Evolutionary conservation across 2,797 vertebrate genomes (phyloP).

Genomic region (Sorex maritimensis): DNA sequence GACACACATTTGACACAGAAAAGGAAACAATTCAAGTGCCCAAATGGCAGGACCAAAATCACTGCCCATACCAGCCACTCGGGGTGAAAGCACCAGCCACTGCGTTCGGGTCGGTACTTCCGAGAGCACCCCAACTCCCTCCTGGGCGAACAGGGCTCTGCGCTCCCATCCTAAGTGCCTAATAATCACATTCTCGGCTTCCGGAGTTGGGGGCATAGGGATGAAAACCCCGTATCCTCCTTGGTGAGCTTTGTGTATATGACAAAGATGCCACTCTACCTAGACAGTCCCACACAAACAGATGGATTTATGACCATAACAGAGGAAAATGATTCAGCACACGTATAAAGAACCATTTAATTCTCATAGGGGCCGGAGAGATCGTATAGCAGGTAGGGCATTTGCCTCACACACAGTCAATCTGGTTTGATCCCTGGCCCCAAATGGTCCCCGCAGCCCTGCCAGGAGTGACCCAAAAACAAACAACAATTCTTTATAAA

Average conservation of each 20-base stretch:
- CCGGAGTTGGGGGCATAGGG: background rate
- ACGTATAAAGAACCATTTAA: background rate
- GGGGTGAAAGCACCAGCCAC: accelerated
- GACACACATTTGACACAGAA: slow-evolving; percentile 44
- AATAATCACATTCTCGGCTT: background rate
- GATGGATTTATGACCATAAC: background rate
- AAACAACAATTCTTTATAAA: background rate
- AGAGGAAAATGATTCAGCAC: background rate
- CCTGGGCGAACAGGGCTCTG: background rate
- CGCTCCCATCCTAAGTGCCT: background rate
- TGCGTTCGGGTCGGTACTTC: background rate
- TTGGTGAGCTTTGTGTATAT: background rate
- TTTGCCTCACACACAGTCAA: no score
- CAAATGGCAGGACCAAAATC: background rate
- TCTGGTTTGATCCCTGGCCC: no score
- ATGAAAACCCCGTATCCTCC: background rate
- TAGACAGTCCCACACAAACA: background rate
- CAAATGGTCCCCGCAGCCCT: no score
- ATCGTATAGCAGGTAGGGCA: no score
- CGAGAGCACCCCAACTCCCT: background rate
- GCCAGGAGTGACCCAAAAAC: no score
- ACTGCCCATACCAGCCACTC: background rate
- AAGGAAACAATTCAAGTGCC: background rate
- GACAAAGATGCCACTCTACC: background rate
- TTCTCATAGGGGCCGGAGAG: background rate